phyloP scores from a whole-genome alignment of 2,113 vertebrate genomes.

The Monopterus albus region DNA sequence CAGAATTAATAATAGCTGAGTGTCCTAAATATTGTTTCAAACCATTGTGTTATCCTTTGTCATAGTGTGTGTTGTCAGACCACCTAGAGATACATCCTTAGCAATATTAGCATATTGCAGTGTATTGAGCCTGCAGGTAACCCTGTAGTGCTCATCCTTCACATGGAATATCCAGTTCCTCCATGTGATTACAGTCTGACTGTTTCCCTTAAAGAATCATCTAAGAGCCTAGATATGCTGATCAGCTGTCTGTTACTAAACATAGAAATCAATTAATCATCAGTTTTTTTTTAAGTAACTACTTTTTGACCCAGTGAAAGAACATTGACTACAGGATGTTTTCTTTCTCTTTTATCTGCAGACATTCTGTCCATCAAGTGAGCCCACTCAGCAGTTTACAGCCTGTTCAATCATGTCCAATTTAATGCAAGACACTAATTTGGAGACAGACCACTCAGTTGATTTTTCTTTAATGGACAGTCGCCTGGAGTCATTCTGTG shows the following conservation, averaged over 20 bases:
- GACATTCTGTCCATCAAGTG: not conserved
- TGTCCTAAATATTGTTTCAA: not conserved
- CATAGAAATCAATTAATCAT: not conserved
- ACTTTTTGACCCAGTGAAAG: too few relatives aligned
- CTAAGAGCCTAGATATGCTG: not conserved
- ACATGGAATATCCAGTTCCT: constrained; percentile 50
- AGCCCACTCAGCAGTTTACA: not conserved
- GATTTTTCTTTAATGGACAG: constrained; percentile 79
- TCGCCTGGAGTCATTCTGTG: constrained; percentile 85
- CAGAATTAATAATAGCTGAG: too few relatives aligned
- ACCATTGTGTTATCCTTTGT: not conserved
- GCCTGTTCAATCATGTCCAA: constrained; percentile 67
- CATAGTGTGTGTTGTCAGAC: not conserved
- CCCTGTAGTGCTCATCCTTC: constrained; percentile 48
- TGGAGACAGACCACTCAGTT: constrained; percentile 61
- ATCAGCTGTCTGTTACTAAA: not conserved
- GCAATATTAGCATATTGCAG: not conserved
- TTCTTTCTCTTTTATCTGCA: constrained; percentile 33
- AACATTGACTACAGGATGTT: too few relatives aligned
- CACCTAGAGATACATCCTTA: not conserved
- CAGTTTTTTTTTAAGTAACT: not conserved
- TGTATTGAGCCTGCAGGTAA: constrained; percentile 6
- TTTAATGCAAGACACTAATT: constrained; percentile 53
- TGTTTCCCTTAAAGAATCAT: constrained; percentile 67
- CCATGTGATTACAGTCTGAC: constrained; percentile 47